Percentiles rank a stretch among this genome's conserved stretches.
Evolutionary conservation across 2,888 invertebrate species (phyloP).

Genomic region (Apodemia zela): DNA sequence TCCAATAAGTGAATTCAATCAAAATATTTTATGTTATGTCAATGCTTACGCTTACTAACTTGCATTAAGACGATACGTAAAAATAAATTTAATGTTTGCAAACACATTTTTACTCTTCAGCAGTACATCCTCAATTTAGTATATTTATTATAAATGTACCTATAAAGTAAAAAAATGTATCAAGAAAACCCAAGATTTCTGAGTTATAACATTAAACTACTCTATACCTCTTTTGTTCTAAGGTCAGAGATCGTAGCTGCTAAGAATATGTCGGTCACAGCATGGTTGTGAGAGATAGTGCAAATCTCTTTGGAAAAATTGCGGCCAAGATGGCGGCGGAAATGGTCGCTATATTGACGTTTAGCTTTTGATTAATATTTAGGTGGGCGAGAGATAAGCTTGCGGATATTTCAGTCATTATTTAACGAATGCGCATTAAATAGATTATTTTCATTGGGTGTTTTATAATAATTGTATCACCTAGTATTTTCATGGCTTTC

Average conservation of each 20-base stretch:
- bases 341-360: constrained; percentile 27
- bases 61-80: too few species aligned
- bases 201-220: constrained; percentile 22
- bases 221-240: constrained; percentile 42
- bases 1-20: too few species aligned
- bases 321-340: constrained; percentile 42
- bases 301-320: constrained; percentile 53
- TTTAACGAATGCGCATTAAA: background rate
- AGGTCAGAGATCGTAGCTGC: constrained; percentile 49
- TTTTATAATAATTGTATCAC: too few species aligned
- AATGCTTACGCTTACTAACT: too few species aligned
- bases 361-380: constrained; percentile 20
- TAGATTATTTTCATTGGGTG: background rate
- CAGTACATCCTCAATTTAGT: too few species aligned
- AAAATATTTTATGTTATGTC: too few species aligned
- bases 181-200: too few species aligned
- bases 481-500: too few species aligned
- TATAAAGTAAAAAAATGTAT: too few species aligned
- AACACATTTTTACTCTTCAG: too few species aligned
- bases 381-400: background rate
- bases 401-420: background rate
- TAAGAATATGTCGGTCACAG: constrained; percentile 78
- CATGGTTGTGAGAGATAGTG: constrained; percentile 65
- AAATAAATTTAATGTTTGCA: too few species aligned
- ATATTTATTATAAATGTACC: too few species aligned